Base-by-base conservation (phyloP, 2,888 invertebrate species). In the Megastigmus dorsalis region DNA sequence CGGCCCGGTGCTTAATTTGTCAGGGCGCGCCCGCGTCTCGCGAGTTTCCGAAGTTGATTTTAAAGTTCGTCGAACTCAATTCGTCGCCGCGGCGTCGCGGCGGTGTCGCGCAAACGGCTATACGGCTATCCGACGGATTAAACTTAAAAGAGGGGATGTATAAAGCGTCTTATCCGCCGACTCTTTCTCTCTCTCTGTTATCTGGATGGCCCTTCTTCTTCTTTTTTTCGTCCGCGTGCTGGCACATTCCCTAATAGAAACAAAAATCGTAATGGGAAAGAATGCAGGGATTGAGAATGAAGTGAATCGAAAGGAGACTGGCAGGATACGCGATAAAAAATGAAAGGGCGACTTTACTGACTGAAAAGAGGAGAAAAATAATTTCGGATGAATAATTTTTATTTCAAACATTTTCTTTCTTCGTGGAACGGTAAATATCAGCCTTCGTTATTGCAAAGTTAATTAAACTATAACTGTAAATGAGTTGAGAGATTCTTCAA, bases 31-130 rank as follows among this genome's bases (percentile, higher is more conserved):
- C 23, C 10, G 45, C 26, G n/a, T n/a, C n/a, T 13, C 33, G 59
- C 15, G 57, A 59, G 45, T 69, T 71, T 71, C 65, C 57, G 28
- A 77, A 63, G 76, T 79, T 76, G 77, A 75, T 75, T 78, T 77
- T 60, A 80, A 80, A 81, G 77, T 81, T 80, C 72, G 75, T 74
- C 79, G 77, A 80, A 80, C 78, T 80, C 68, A 45, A 63, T 62
- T 52, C 69, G 23, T 41, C 50, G 9, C 45, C 50, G n/a, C 33
- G 36, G 28, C 43, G 57, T 20, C 28, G 50, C 67, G 18, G 55
- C 60, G 62, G n/a, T n/a, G n/a, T n/a, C n/a, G n/a, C n/a, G n/a
- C n/a, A n/a, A n/a, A n/a, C n/a, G n/a, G n/a, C n/a, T n/a, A n/a
- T n/a, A n/a, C 57, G 50, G 48, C 66, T 75, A 38, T 60, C 57